Percentiles rank a stretch among this genome's conserved stretches.
Evolutionary conservation across 2,797 vertebrate genomes (phyloP).

Genomic region (Paedocypris micromegethes): DNA sequence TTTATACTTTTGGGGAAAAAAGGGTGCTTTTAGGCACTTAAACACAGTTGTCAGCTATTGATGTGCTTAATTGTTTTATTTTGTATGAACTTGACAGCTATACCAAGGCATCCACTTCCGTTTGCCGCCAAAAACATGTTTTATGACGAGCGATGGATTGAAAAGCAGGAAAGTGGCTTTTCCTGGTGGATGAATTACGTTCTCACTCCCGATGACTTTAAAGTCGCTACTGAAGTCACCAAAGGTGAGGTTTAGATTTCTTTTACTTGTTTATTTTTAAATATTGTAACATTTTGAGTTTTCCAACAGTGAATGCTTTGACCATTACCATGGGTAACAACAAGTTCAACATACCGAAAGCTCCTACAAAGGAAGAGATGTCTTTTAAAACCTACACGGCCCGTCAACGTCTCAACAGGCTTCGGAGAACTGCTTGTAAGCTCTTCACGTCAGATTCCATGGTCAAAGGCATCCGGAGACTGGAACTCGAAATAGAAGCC

Average conservation of each 20-base stretch:
- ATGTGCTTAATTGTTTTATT: background rate
- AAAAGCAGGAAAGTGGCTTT: slow-evolving; percentile 91
- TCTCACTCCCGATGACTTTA: slow-evolving; percentile 92
- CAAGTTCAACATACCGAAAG: slow-evolving; percentile 74
- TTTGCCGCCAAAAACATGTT: slow-evolving; percentile 97
- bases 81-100: slow-evolving; percentile 59
- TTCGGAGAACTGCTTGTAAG: slow-evolving; percentile 81
- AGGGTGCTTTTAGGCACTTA: no score
- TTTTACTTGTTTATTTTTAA: background rate
- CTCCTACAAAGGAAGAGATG: slow-evolving; percentile 91
- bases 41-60: no score
- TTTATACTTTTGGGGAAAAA: no score
- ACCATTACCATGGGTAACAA: slow-evolving; percentile 76
- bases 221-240: slow-evolving; percentile 75
- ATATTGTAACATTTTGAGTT: background rate
- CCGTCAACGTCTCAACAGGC: slow-evolving; percentile 74
- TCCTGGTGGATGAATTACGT: slow-evolving; percentile 96
- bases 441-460: slow-evolving; percentile 80
- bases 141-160: slow-evolving; percentile 93
- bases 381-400: slow-evolving; percentile 87
- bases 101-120: slow-evolving; percentile 90
- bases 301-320: slow-evolving; percentile 74
- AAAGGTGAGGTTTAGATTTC: slow-evolving; percentile 66
- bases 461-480: slow-evolving; percentile 82
- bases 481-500: slow-evolving; percentile 85